A percentile compares a stretch with the other conserved stretches of the same genome.
Evolutionary conservation across 1,140 invertebrate genomes (phyloP).

Genomic region (Drosophila ananassae): DNA sequence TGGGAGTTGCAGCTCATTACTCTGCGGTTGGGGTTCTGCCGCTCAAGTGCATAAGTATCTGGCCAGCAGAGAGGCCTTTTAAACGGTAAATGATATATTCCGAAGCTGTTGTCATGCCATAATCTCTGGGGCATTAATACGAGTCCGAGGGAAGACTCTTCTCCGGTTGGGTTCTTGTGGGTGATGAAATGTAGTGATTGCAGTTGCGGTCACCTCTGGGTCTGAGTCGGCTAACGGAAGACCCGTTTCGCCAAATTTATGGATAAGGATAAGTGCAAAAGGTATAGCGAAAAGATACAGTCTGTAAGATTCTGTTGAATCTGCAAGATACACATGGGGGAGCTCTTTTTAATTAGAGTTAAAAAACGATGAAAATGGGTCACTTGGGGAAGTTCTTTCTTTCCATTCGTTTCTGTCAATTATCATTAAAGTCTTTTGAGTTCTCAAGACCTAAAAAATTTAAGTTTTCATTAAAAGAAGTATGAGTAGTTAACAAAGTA

Average conservation of each 20-base stretch:
- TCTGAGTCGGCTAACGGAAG: constrained; percentile 41
- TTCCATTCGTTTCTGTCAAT: constrained; percentile 29
- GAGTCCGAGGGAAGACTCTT: constrained; percentile 7
- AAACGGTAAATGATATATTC: constrained; percentile 73
- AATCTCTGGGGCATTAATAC: constrained; percentile 70
- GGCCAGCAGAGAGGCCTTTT: constrained; percentile 15
- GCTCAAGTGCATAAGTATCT: constrained; percentile 78
- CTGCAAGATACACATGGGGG: background rate
- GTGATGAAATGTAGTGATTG: constrained; percentile 72
- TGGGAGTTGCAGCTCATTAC: constrained; percentile 62
- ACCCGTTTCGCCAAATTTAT: constrained; percentile 30
- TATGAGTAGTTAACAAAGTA: constrained; percentile 17
- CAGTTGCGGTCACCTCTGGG: constrained; percentile 55
- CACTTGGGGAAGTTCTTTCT: constrained; percentile 8
- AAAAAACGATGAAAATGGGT: background rate
- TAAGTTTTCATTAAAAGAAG: constrained; percentile 27
- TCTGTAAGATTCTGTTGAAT: no score
- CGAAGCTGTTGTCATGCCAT: constrained; percentile 54
- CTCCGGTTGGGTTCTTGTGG: constrained; percentile 32
- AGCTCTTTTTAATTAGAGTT: constrained; percentile 17
- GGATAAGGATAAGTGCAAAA: constrained; percentile 15
- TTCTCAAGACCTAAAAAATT: constrained; percentile 18
- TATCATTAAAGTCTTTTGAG: constrained; percentile 33
- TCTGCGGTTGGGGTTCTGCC: constrained; percentile 72
- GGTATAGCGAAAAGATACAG: constrained; percentile 1